Evolutionary conservation across 2,113 vertebrate species (phyloP).

Genomic region (Alethe castanea): DNA sequence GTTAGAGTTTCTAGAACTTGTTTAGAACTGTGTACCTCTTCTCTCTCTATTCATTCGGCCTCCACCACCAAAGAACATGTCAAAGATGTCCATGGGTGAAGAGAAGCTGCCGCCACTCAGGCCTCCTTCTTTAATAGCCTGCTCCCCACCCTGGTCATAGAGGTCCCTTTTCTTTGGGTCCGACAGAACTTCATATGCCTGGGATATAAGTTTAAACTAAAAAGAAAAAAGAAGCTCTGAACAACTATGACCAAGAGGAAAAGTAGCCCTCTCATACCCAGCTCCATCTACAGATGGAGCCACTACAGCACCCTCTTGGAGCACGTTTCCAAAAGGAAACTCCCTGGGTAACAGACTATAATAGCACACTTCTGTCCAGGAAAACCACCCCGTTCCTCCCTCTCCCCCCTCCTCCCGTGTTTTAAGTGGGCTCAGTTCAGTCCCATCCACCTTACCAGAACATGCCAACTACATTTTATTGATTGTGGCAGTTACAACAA

Average conservation of each 20-base stretch:
- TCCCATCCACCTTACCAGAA: background rate
- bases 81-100: constrained; percentile 97
- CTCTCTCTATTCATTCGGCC: constrained; percentile 92
- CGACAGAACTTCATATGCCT: constrained; percentile 97
- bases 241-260: constrained; percentile 50
- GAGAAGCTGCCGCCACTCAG: constrained; percentile 81
- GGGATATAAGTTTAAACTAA: constrained; percentile 98
- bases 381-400: background rate
- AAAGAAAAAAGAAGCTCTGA: constrained; percentile 64
- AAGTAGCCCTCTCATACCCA: constrained; percentile 19
- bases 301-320: background rate
- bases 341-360: background rate
- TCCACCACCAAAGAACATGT: constrained; percentile 99
- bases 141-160: constrained; percentile 97
- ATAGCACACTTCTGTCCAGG: background rate
- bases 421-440: background rate
- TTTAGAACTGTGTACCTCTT: constrained; percentile 80
- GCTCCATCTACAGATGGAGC: background rate
- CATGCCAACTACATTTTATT: background rate
- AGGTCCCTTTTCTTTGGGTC: constrained; percentile 92
- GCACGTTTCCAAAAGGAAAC: background rate
- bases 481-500: background rate
- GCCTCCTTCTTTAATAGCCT: constrained; percentile 96
- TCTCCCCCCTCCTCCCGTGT: background rate
- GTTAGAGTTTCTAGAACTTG: constrained; percentile 57